phyloP scores from a whole-genome alignment of 2,113 vertebrate species.

The Hyaena hyaena region DNA sequence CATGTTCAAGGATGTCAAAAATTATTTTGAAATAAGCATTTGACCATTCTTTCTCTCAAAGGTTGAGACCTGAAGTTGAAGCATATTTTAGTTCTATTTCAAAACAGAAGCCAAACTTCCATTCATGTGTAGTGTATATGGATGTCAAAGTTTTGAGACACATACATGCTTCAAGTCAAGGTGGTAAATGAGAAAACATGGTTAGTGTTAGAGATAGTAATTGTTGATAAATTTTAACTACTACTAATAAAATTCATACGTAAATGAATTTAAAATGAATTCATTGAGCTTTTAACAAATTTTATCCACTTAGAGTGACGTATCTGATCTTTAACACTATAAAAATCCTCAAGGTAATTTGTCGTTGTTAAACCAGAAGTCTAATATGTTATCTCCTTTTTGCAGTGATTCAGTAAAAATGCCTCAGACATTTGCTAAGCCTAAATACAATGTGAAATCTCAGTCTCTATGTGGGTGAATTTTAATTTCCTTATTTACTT shows the following conservation, averaged over 20 bases:
- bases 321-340: constrained; percentile 30
- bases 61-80: neutral
- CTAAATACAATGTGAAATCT: neutral
- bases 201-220: neutral
- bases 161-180: neutral
- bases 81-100: neutral
- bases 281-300: constrained; percentile 37
- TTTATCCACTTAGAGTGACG: constrained; percentile 15
- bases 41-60: neutral
- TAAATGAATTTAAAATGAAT: constrained; percentile 40
- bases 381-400: neutral
- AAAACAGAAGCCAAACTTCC: constrained; percentile 26
- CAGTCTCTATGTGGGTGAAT: neutral
- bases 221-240: neutral
- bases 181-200: neutral
- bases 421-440: neutral
- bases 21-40: neutral
- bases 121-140: neutral
- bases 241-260: constrained; percentile 24
- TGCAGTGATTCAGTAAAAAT: constrained; percentile 19
- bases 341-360: constrained; percentile 24
- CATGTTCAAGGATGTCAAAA: neutral
- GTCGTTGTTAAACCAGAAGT: neutral
- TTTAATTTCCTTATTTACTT: constrained; percentile 3
- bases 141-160: neutral